Percentiles rank a stretch among this genome's conserved stretches.
phyloP scores from a whole-genome alignment of 2,113 vertebrate species.

The Tetrax tetrax region DNA sequence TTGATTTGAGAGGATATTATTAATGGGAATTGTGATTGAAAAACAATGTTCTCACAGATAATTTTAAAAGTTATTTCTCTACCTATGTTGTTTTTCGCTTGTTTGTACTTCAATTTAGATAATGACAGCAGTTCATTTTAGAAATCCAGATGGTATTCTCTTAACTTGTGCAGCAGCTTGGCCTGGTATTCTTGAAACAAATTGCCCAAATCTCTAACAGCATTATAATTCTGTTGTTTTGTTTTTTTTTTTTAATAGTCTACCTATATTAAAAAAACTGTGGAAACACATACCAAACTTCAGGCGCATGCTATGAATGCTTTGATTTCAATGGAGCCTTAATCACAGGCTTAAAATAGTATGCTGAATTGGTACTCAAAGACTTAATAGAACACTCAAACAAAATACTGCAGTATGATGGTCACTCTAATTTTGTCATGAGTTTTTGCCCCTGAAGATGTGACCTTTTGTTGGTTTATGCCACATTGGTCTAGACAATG shows the following conservation, averaged over 20 bases:
- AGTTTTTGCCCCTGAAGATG: background rate
- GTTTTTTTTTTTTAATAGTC: background rate
- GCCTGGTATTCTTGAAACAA: background rate
- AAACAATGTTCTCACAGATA: background rate
- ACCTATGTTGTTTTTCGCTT: background rate
- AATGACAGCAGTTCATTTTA: background rate
- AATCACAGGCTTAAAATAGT: background rate
- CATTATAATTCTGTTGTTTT: background rate
- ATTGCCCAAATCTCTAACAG: background rate
- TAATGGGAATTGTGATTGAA: background rate
- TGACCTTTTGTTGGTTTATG: background rate
- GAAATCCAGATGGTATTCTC: background rate
- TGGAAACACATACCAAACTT: background rate
- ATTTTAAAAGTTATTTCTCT: background rate
- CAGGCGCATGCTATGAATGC: background rate
- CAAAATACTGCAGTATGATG: background rate
- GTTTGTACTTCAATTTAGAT: background rate
- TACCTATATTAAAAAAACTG: background rate
- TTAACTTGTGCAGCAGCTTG: background rate
- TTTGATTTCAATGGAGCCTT: background rate
- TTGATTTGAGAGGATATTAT: background rate
- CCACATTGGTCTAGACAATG: background rate
- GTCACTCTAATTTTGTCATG: background rate
- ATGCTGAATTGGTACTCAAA: background rate
- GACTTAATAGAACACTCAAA: background rate